Conservation (phyloP, 2,797 vertebrate genomes). For the Sus cebifrons region DNA sequence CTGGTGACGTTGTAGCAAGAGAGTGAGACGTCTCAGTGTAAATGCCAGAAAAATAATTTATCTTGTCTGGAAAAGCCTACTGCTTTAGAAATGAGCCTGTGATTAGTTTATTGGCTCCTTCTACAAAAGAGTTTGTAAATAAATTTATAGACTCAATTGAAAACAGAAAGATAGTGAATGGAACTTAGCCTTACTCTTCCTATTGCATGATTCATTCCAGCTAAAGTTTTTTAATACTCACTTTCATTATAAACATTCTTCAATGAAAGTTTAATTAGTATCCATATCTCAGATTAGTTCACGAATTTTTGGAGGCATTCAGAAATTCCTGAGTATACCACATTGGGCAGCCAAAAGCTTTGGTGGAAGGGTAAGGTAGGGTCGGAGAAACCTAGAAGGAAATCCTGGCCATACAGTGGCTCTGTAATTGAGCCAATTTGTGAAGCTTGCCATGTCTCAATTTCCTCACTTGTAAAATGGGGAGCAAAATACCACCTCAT, state of each 20-base stretch:
- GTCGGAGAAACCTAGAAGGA: not conserved
- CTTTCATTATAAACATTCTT: slow-evolving; percentile 41
- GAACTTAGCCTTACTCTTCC: slow-evolving; percentile 38
- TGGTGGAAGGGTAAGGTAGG: not conserved
- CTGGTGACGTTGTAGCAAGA: slow-evolving; percentile 6
- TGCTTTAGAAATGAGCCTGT: slow-evolving; percentile 13
- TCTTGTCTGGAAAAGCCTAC: slow-evolving; percentile 20
- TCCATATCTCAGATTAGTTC: not conserved
- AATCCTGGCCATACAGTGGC: not conserved
- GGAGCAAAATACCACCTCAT: not conserved
- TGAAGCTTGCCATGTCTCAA: not conserved
- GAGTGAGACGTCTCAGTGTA: not conserved
- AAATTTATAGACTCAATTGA: not conserved
- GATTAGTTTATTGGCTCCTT: slow-evolving; percentile 53
- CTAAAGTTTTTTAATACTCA: not conserved
- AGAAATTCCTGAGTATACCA: not conserved
- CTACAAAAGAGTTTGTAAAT: slow-evolving; percentile 32
- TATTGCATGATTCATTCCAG: slow-evolving; percentile 50
- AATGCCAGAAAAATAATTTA: slow-evolving; percentile 58
- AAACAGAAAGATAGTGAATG: slow-evolving; percentile 19
- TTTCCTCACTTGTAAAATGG: not conserved
- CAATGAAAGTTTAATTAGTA: slow-evolving; percentile 37
- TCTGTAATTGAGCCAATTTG: not conserved
- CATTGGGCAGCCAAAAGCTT: not conserved
- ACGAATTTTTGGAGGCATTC: slow-evolving; percentile 37